phyloP scores from a whole-genome alignment of 2,113 vertebrate species.

The Mystacornis crossleyi region DNA sequence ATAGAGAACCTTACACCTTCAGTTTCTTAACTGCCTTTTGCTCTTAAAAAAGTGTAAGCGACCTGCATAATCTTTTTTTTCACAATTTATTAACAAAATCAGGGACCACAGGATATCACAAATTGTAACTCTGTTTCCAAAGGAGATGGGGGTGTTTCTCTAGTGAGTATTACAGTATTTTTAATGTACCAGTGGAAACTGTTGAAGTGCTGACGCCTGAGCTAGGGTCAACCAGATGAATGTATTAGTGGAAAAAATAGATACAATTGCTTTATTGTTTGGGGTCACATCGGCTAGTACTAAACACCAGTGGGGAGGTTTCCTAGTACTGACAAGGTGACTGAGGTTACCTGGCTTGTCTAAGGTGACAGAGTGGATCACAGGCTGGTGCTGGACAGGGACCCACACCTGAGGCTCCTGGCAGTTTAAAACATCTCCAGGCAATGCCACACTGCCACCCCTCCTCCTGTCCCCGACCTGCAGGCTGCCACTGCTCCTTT shows the following conservation, averaged over 20 bases:
- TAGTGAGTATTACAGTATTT: not conserved
- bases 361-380: not conserved
- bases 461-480: not conserved
- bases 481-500: not conserved
- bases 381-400: not conserved
- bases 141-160: not conserved
- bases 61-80: not conserved
- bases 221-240: not conserved
- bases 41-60: not conserved
- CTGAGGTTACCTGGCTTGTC: not conserved
- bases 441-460: not conserved
- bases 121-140: not conserved
- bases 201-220: not conserved
- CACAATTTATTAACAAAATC: not conserved
- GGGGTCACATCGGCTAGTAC: not conserved
- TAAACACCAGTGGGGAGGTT: not conserved
- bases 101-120: not conserved
- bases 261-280: not conserved
- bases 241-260: not conserved
- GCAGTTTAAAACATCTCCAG: not conserved
- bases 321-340: not conserved
- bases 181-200: not conserved
- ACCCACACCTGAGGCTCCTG: fast-evolving
- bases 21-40: not conserved
- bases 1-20: not conserved